Conservation (phyloP, 2,113 vertebrate species). For the Stigmatopora argus region DNA sequence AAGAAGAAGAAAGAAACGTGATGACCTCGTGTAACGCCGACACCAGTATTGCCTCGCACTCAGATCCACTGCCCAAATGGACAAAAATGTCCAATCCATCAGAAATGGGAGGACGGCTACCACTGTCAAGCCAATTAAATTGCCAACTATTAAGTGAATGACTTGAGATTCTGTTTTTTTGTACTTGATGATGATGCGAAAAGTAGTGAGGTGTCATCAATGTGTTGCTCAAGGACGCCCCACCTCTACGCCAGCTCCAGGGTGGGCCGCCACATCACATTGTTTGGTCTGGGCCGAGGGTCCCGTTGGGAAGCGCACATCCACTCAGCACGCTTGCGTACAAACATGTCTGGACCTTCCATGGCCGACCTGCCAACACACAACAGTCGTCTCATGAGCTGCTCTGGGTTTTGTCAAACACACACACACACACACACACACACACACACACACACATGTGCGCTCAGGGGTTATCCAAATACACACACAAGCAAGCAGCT, state of each 20-base stretch:
- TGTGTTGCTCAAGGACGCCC: constrained; percentile 14
- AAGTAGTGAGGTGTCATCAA: neutral
- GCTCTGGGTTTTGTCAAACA: constrained; percentile 60
- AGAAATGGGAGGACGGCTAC: too few species aligned
- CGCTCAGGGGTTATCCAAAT: constrained; percentile 29
- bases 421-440: constrained; percentile 11
- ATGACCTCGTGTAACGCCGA: neutral
- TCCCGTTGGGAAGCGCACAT: constrained; percentile 24
- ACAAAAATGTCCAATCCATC: neutral
- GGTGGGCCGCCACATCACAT: constrained; percentile 14
- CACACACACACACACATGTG: constrained; percentile 5
- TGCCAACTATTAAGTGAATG: too few species aligned
- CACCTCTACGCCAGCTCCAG: neutral
- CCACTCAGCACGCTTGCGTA: constrained; percentile 24
- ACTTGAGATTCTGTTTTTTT: too few species aligned
- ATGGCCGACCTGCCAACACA: constrained; percentile 62
- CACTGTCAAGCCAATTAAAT: too few species aligned
- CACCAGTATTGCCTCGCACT: neutral
- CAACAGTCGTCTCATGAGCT: constrained; percentile 45
- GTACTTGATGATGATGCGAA: too few species aligned
- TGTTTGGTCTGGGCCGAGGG: constrained; percentile 1
- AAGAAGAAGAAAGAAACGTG: neutral
- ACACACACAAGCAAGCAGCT: constrained; percentile 19
- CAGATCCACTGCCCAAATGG: neutral
- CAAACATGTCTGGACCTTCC: constrained; percentile 41